Conservation (phyloP, 2,797 vertebrate genomes). For the Chrysocyon brachyurus region DNA sequence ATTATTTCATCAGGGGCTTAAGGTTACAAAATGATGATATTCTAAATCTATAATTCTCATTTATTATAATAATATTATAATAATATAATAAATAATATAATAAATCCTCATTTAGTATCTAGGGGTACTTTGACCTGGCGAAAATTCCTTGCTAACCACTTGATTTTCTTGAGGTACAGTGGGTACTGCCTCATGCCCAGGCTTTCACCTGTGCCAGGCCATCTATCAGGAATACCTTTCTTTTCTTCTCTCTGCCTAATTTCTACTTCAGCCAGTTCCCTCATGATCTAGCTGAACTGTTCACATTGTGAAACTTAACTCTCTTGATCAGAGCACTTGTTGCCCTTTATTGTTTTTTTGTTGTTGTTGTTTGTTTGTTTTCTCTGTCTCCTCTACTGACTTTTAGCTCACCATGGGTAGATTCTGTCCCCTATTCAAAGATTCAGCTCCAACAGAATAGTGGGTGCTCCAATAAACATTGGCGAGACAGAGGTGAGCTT, state of each 20-base stretch:
- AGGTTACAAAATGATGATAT: not conserved
- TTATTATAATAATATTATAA: too few species aligned
- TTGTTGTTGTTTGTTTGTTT: not conserved
- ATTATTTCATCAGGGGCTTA: not conserved
- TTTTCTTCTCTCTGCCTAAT: not conserved
- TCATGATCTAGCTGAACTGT: not conserved
- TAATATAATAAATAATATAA: too few species aligned
- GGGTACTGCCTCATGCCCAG: not conserved
- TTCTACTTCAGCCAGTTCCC: not conserved
- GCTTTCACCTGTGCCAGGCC: not conserved
- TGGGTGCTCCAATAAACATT: not conserved
- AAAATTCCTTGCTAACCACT: not conserved
- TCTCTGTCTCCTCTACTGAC: not conserved
- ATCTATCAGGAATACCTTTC: not conserved
- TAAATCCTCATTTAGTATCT: not conserved
- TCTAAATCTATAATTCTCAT: not conserved
- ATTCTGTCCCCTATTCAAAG: not conserved
- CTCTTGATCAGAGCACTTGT: rapidly evolving
- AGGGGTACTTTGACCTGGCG: not conserved
- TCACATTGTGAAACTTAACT: not conserved
- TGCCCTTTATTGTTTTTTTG: not conserved
- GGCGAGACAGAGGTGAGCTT: not conserved
- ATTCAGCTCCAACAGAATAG: not conserved
- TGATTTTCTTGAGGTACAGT: not conserved
- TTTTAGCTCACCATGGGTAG: not conserved